These are phyloP conservation scores for Amniataba percoides DNA, from an alignment of 2,797 vertebrate species.

Conservation along the genomic window DNA sequence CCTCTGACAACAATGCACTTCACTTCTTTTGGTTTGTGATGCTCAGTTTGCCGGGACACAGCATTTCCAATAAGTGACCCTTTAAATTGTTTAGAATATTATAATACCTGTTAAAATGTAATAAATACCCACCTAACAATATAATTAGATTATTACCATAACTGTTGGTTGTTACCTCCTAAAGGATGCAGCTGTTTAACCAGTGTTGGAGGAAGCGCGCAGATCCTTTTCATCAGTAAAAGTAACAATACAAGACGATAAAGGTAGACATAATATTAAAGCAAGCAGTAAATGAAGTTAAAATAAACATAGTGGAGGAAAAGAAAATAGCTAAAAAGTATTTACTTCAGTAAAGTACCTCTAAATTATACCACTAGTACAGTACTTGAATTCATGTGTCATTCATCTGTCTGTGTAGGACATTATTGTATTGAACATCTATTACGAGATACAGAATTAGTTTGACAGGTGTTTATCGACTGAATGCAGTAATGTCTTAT, in stretches of 20 bases:
- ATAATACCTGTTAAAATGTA: not conserved
- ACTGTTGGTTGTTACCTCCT: not conserved
- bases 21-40: not conserved
- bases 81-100: not conserved
- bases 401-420: not conserved
- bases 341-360: not conserved
- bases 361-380: too few relatives aligned
- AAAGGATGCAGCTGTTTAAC: not conserved
- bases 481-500: not conserved
- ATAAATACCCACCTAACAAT: not conserved
- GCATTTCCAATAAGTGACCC: not conserved
- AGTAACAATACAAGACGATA: not conserved
- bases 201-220: not conserved
- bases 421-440: not conserved
- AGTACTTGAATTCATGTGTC: too few relatives aligned
- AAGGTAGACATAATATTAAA: not conserved
- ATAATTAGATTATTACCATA: not conserved
- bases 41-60: not conserved
- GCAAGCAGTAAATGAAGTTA: not conserved
- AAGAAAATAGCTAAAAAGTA: not conserved
- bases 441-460: not conserved
- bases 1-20: not conserved
- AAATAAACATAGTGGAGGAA: not conserved
- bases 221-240: not conserved
- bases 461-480: not conserved